Base-by-base conservation (phyloP, 2,888 invertebrate species). In the Clunio marinus region DNA sequence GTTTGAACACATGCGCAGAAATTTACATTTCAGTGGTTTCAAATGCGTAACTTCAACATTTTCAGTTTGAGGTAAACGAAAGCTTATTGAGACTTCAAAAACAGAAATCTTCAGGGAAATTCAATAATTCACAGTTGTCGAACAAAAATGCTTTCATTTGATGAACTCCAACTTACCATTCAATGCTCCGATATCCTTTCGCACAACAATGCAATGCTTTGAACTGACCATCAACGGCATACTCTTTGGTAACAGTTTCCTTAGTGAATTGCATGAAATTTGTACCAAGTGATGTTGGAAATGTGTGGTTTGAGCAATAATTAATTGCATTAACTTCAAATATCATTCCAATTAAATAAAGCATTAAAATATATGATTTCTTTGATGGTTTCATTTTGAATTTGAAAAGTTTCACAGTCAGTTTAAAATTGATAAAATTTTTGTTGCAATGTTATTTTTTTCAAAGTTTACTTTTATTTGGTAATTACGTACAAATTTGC, bases 161-260 rank as follows among this genome's bases (percentile, higher is more conserved):
- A n/a, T n/a, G n/a, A 28, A 27, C 17, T 15, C 20, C 13, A 8
- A 83, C 87, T 85, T 73, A 89, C 89, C 89, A 89, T 81, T 89
- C 89, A 72, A 89, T 88, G 76, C 88, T 89, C 70, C 88, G 80
- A 75, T 88, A 89, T 71, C 87, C 88, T 74, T 86, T 84, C 66
- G 88, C 86, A 76, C 89, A 89, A 77, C 89, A 89, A 75, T 89
- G 88, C 58, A 89, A 83, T 70, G 86, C 87, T 76, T 89, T 89
- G 80, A 88, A 88, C 70, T 84, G 83, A 69, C 84, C 84, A 69
- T 84, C 82, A 72, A 86, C 83, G 8, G 86, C 88, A 75, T 85
- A 89, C 73, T 89, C 89, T 71, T 79, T 79, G 8, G 82, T 81
- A 70, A 85, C 83, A 2, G 86, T 83, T 73, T 89, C 89, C 75